Evolutionary conservation across 2,113 vertebrate genomes (phyloP).

Genomic region (Gambusia affinis): DNA sequence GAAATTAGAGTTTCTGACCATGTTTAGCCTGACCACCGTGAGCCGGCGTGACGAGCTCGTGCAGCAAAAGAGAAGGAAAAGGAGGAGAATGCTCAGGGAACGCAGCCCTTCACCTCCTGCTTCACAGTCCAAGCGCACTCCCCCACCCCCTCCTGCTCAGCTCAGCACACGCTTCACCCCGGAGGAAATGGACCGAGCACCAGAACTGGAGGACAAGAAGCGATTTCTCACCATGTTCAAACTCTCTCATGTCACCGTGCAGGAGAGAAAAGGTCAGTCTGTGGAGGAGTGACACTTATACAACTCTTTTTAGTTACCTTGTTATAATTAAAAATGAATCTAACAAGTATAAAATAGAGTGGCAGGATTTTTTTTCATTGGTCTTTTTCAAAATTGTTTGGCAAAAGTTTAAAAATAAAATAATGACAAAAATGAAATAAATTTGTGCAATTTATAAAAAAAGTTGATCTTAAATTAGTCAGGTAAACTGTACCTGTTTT

Average conservation of each 20-base stretch:
- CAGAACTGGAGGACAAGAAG: slow-evolving; percentile 96
- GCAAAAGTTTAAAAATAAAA: neutral
- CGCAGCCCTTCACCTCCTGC: slow-evolving; percentile 89
- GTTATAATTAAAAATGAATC: too few relatives aligned
- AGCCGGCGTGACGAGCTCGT: slow-evolving; percentile 90
- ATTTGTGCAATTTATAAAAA: too few relatives aligned
- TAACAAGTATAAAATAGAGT: neutral
- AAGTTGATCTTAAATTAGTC: too few relatives aligned
- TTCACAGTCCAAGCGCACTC: slow-evolving; percentile 86
- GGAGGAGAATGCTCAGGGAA: slow-evolving; percentile 93
- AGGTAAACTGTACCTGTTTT: too few relatives aligned
- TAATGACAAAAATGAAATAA: neutral
- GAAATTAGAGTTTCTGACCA: slow-evolving; percentile 95
- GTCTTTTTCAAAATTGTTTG: neutral
- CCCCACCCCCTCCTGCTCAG: slow-evolving; percentile 80
- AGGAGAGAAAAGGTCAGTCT: slow-evolving; percentile 90
- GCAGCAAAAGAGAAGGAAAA: slow-evolving; percentile 91
- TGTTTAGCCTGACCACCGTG: slow-evolving; percentile 91
- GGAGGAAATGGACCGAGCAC: slow-evolving; percentile 94
- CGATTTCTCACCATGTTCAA: slow-evolving; percentile 95
- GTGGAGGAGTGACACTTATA: neutral
- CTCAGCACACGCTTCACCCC: slow-evolving; percentile 94
- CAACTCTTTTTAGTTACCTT: too few relatives aligned
- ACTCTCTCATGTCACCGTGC: slow-evolving; percentile 90
- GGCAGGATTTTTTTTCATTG: neutral